Base-by-base conservation (phyloP, 2,888 invertebrate species). In the Andrena hattorfiana region DNA sequence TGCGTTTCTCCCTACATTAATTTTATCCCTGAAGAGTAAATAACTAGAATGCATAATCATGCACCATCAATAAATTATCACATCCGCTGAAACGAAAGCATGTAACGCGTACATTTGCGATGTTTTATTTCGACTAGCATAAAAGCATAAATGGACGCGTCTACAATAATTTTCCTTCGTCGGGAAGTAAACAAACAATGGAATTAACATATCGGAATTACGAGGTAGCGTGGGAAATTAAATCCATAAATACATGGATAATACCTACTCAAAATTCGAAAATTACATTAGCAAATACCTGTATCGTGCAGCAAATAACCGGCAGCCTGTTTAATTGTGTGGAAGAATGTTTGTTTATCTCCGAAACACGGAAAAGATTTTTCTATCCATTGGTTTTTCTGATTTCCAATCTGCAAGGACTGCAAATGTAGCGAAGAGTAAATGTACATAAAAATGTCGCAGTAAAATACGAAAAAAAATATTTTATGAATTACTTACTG, bases 341-440 rank as follows among this genome's bases (percentile, higher is more conserved):
- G 20, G 63, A 72, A 35, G 42, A 51, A 69, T 35, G 48, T 66
- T 59, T 83, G 81, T 85, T 88, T 85, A 85, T 80, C 74, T 72
- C 73, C 66, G 56, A 30, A 63, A 69, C 66, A 78, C 68, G 64
- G 62, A 76, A 76, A 71, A 86, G 77, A 83, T 81, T 70, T 83
- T 81, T 79, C 23, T 64, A 79, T 49, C 13, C 13, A 42, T 42
- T 42, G 42, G 4, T 42, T 42, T 42, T 42, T 42, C 3, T 13
- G 4, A 42, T 42, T 42, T 13, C 13, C 42, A 42, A 42, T 42
- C 13, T 4, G 13, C 42, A 42, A 13, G 13, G 13, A 42, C 42
- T 42, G 3, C 13, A 42, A 42, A 10, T 13, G 3, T 4, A 13
- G 42, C 42, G 35, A 3, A 13, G 35, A 3, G 13, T 13, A 3